Percentiles rank a stretch among this genome's conserved stretches.
Conservation (phyloP, 2,888 invertebrate genomes). For the Lampropteryx suffumata region DNA sequence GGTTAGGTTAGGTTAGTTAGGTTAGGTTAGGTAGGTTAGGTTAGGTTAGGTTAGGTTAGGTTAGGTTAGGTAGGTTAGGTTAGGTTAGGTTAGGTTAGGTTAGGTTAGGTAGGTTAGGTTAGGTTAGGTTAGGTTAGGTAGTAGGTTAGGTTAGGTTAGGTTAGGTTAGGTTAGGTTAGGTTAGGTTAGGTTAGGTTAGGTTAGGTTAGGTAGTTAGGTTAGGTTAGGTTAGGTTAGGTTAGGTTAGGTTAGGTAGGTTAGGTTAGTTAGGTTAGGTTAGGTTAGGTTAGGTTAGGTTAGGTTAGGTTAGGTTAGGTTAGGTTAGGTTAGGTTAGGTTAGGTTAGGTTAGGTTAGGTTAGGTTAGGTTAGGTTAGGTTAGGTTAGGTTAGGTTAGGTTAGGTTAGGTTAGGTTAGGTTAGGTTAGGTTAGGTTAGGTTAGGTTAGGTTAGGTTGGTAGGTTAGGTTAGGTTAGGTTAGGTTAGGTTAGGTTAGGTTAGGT, state of each 20-base stretch:
- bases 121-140: constrained; percentile 26
- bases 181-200: constrained; percentile 24
- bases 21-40: too few relatives aligned
- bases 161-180: constrained; percentile 27
- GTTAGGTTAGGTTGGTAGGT: neutral
- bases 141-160: constrained; percentile 12
- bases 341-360: constrained; percentile 34
- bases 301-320: constrained; percentile 34
- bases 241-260: constrained; percentile 26
- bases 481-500: constrained; percentile 28
- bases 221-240: constrained; percentile 24
- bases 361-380: constrained; percentile 34
- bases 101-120: neutral
- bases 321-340: constrained; percentile 34
- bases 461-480: constrained; percentile 21
- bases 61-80: too few relatives aligned
- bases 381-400: constrained; percentile 26
- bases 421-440: constrained; percentile 25
- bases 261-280: constrained; percentile 29
- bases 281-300: constrained; percentile 29
- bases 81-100: too few relatives aligned
- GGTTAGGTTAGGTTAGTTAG: constrained; percentile 8
- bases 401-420: constrained; percentile 28
- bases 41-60: too few relatives aligned
- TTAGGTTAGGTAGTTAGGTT: constrained; percentile 23